These are phyloP conservation scores for Potamilus streckersoni DNA, from an alignment of 1,140 invertebrate genomes.

Conservation along the genomic window DNA sequence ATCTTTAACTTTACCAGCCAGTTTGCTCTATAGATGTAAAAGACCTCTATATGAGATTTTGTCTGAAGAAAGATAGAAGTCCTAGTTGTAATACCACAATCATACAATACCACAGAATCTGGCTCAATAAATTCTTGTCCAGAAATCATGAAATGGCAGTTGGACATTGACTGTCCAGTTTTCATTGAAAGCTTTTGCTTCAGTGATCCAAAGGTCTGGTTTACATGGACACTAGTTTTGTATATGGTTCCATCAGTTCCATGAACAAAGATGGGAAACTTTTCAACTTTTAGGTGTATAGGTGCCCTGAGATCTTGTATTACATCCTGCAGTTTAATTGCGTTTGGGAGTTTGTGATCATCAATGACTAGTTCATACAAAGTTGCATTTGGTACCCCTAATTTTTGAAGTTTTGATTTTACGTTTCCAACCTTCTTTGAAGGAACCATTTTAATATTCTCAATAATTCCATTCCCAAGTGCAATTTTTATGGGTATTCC, in stretches of 20 bases:
- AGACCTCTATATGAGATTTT: conserved; percentile 32
- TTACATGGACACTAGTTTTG: conserved; percentile 47
- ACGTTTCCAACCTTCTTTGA: conserved; percentile 43
- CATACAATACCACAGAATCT: conserved; percentile 44
- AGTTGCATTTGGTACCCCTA: conserved; percentile 57
- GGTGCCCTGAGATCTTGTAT: conserved; percentile 45
- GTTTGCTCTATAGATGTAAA: conserved; percentile 43
- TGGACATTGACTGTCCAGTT: conserved; percentile 47
- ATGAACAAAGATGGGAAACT: conserved; percentile 56
- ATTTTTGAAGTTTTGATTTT: conserved; percentile 50
- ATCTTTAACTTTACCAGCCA: conserved; percentile 49
- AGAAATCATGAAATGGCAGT: conserved; percentile 42
- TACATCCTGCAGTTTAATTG: conserved; percentile 41
- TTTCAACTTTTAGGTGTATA: conserved; percentile 50
- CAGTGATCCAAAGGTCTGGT: conserved; percentile 47
- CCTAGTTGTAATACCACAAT: conserved; percentile 44
- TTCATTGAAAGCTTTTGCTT: conserved; percentile 54
- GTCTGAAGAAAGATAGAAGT: conserved; percentile 52
- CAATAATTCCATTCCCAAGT: conserved; percentile 50
- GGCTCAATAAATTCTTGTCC: conserved; percentile 42
- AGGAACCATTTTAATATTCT: conserved; percentile 47
- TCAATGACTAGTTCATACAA: conserved; percentile 44
- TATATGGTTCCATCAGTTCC: conserved; percentile 52
- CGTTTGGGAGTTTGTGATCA: conserved; percentile 44
- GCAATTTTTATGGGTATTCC: conserved; percentile 50